phyloP scores from a whole-genome alignment of 2,797 vertebrate species.

The Clarias fuscus region DNA sequence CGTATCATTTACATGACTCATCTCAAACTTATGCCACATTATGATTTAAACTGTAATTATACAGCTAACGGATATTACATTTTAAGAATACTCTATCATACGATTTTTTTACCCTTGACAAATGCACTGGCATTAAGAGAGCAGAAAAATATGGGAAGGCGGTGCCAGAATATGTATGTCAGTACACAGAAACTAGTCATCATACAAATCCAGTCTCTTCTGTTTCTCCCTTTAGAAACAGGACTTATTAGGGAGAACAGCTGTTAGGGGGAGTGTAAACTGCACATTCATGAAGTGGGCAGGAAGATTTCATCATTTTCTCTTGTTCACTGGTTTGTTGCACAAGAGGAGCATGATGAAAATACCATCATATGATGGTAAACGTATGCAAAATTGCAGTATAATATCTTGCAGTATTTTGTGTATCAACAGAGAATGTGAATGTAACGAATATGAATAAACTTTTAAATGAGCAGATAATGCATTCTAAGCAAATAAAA shows the following conservation, averaged over 20 bases:
- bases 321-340: background rate
- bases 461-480: slow-evolving; percentile 9
- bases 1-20: background rate
- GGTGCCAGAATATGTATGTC: background rate
- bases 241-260: slow-evolving; percentile 55
- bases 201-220: background rate
- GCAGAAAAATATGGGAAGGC: background rate
- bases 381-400: background rate
- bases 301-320: slow-evolving; percentile 22
- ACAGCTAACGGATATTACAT: background rate
- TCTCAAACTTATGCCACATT: background rate
- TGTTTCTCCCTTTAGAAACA: slow-evolving; percentile 49
- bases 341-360: background rate
- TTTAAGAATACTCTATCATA: slow-evolving; percentile 1
- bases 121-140: background rate
- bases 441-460: slow-evolving; percentile 4
- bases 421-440: background rate
- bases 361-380: background rate
- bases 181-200: slow-evolving; percentile 14
- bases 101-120: background rate
- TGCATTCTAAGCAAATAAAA: background rate
- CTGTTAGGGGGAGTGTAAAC: slow-evolving; percentile 56
- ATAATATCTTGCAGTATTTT: background rate
- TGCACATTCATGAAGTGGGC: slow-evolving; percentile 58
- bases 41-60: slow-evolving; percentile 15